These are phyloP conservation scores for Chaetura pelagica DNA, from an alignment of 2,113 vertebrate species.

Conservation along the genomic window DNA sequence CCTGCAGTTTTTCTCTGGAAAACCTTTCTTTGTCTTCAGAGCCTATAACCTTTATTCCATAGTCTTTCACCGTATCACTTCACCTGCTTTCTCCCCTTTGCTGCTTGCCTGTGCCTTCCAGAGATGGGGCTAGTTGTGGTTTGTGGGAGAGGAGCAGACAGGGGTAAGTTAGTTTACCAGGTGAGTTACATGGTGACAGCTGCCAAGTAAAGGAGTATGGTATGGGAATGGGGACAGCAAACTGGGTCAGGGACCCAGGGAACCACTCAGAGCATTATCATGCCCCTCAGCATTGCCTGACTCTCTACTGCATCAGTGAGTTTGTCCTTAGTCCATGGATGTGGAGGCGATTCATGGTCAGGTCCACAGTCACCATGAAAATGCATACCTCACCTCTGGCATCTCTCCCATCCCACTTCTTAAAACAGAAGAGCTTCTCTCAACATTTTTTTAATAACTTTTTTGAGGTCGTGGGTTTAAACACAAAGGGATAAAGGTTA, in stretches of 20 bases:
- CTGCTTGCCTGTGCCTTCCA: background rate
- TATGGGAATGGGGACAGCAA: background rate
- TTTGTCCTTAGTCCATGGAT: background rate
- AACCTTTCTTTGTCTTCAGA: background rate
- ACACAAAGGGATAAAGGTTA: background rate
- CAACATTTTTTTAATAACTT: background rate
- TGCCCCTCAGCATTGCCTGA: background rate
- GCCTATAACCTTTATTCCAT: background rate
- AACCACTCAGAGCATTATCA: background rate
- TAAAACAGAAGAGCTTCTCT: background rate
- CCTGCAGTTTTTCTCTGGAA: background rate
- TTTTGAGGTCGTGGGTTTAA: background rate
- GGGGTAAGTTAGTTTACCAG: background rate
- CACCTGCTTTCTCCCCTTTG: background rate
- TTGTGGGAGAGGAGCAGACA: background rate
- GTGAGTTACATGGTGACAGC: background rate
- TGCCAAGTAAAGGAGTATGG: background rate
- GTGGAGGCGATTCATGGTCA: accelerated
- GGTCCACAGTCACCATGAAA: background rate
- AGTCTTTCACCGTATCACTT: background rate
- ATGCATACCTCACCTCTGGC: background rate
- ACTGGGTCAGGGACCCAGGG: background rate
- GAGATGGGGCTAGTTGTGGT: background rate
- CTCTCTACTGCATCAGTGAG: background rate
- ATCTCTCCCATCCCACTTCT: background rate